Base-by-base conservation (phyloP, 2,888 invertebrate species). In the Amphiduros pacificus region DNA sequence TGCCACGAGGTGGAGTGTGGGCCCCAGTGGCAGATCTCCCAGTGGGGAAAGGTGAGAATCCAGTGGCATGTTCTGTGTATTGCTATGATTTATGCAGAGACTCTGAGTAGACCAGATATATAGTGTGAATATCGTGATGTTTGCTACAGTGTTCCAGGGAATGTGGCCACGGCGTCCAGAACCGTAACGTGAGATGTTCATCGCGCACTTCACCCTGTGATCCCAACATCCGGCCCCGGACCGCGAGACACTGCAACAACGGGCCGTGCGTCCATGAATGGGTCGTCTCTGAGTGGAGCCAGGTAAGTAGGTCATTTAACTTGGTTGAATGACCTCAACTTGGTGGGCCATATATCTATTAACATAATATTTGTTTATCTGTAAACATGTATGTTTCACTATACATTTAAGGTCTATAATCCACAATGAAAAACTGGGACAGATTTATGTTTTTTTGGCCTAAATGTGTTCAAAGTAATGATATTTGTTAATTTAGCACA, bases 1-100 rank as follows among this genome's bases (percentile, higher is more conserved):
- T 69, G 69, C 50, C 49, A 57, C 5, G 57, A 60, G 48, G 55
- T 54, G n/a, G 61, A 60, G 27, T 69, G 69, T 53, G 69, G 64
- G 22, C 68, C 69, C 2, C 52, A 59, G 29, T 69, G 69, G 69
- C 60, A 67, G 36, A 60, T 56, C 24, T 64, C 68, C 1, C 44
- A 40, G 14, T 69, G 69, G 69, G 59, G 57, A n/a, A 54, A 68
- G 69, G 69, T 69, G 27, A 29, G 61, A 29, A 14, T n/a, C n/a
- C n/a, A n/a, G n/a, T n/a, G n/a, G n/a, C 1, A 31, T 2, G 14
- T 27, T 4, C 2, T 17, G n/a, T 55, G 20, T 36, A 14, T 36
- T 14, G 14, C 40, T 14, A 36, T 14, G 11, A 36, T 14, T 14
- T 36, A 36, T 36, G 11, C 14, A 36, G 40, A 9, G 40, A 14